These are phyloP conservation scores for Pangasius mekongensis DNA, from an alignment of 2,797 vertebrate species.

Conservation along the genomic window DNA sequence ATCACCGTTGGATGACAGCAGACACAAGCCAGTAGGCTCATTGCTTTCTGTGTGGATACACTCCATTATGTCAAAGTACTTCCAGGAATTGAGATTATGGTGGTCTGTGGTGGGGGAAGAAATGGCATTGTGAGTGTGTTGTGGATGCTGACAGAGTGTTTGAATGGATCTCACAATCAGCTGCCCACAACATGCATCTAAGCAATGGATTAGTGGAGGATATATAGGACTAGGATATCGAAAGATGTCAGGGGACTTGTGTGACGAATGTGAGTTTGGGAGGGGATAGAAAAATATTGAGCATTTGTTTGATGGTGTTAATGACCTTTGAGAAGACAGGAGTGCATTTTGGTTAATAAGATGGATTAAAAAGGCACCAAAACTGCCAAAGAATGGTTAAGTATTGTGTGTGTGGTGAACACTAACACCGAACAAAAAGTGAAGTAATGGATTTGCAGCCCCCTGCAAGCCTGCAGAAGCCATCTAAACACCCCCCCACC, in stretches of 20 bases:
- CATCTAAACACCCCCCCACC: neutral
- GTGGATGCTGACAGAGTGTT: conserved; percentile 49
- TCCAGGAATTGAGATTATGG: conserved; percentile 29
- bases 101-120: conserved; percentile 16
- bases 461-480: neutral
- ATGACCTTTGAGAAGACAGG: conserved; percentile 37
- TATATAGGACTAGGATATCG: conserved; percentile 40
- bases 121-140: conserved; percentile 45
- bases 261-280: neutral
- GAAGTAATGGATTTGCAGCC: conserved; percentile 12
- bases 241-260: conserved; percentile 39
- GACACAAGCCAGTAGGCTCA: conserved; percentile 19
- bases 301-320: conserved; percentile 53
- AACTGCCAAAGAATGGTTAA: neutral
- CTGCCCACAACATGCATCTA: conserved; percentile 41
- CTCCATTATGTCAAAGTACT: conserved; percentile 45
- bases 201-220: conserved; percentile 49
- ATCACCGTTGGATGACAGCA: conserved; percentile 46
- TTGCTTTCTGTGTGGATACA: conserved; percentile 10
- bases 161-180: conserved; percentile 47
- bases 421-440: conserved; percentile 5
- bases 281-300: conserved; percentile 20
- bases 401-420: neutral
- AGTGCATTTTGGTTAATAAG: conserved; percentile 61
- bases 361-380: conserved; percentile 54